Evolutionary conservation across 2,113 vertebrate species (phyloP).

Genomic region (Varanus salvator): DNA sequence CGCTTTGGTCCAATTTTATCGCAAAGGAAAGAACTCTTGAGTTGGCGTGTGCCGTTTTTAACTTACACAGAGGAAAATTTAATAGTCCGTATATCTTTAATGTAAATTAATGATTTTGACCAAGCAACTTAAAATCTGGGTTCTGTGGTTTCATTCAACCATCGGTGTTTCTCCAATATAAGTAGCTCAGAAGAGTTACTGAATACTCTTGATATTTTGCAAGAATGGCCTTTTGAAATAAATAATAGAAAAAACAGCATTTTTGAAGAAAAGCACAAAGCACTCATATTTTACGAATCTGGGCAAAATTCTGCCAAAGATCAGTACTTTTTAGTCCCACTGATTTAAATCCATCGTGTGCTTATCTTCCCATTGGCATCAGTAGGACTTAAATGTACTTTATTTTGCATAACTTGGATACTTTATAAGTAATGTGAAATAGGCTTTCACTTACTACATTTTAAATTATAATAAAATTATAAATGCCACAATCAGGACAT

Average conservation of each 20-base stretch:
- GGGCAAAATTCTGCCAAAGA: background rate
- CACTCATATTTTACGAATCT: rapidly evolving
- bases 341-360: background rate
- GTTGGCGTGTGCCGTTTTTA: background rate
- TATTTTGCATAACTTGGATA: background rate
- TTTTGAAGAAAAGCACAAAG: background rate
- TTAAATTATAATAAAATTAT: slow-evolving; percentile 34
- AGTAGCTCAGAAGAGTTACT: background rate
- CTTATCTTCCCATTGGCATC: background rate
- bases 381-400: background rate
- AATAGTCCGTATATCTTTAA: rapidly evolving
- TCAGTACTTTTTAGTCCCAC: background rate
- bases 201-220: background rate
- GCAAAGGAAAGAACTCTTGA: background rate
- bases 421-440: background rate
- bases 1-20: background rate
- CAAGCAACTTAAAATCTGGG: background rate
- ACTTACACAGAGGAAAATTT: background rate
- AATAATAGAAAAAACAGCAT: background rate
- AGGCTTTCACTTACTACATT: background rate
- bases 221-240: background rate
- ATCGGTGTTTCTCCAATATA: background rate
- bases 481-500: slow-evolving; percentile 1
- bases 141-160: background rate
- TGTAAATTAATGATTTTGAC: rapidly evolving